Evolutionary conservation across 2,888 invertebrate genomes (phyloP), one percentile per base, ranked within the genome.

Genomic region (Drosophila pegasa): DNA sequence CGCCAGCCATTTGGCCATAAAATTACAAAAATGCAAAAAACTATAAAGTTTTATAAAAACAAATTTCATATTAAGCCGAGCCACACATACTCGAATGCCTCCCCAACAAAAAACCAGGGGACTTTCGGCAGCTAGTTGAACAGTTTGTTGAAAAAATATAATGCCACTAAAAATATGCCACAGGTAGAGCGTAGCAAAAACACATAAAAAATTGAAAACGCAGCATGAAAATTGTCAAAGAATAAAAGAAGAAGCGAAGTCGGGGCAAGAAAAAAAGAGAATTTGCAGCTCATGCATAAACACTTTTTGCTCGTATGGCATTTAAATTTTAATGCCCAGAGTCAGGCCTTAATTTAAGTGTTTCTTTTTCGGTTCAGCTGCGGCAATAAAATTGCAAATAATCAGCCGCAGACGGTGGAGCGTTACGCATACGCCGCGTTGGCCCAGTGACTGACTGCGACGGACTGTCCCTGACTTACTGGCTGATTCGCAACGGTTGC

Each of bases 381-480:
- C 8, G 25, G 50, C 56, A 63, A 60, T 77, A 59, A 64, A 69
- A 73, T 20, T 22, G 41, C 56, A 60, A 54, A 64, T 66, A 66
- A 66, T 63, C 65, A 66, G 40, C 40, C n/a, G n/a, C 12, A 8
- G 45, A 29, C 20, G 29, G 45, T 27, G 35, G 33, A 41, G 35
- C 10, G 27, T 60, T 63, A 55, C 59, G 64, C 58, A 76, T 79
- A 73, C 77, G 80, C 66, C 33, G 14, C 43, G 59, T 62, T 29
- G 48, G 31, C 18, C 37, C 14, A 18, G 0, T 29, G 48, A 18
- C 14, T 35, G 65, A 33, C n/a, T 22, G n/a, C 16, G 31, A 40
- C 57, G 35, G 43, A 1, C 29, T 31, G 41, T 35, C 41, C 10
- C 9, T 54, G 51, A 12, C 41, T 38, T 55, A 50, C 38, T 50